Base-by-base conservation (phyloP, 2,113 vertebrate species). In the Rhinogobius similis region DNA sequence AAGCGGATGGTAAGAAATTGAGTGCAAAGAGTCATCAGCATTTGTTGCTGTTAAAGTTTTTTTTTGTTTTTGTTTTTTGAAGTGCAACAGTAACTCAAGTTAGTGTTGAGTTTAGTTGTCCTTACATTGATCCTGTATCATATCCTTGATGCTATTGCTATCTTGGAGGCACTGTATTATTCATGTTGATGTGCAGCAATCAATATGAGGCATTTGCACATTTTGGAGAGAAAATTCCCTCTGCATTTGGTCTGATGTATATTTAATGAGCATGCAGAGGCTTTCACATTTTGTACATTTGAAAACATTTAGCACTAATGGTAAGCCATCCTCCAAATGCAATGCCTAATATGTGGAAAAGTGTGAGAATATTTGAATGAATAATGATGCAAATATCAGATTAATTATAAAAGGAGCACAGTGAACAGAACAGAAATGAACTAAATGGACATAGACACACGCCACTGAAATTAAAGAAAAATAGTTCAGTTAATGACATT, bases 221-320 rank as follows among this genome's bases (percentile, higher is more conserved):
- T 58, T 55, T 58, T 5, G 26, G 24, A 13, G n/a, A 26, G 55
- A 29, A 58, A 27, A 29, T 58, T 58, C 55, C 55, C 2, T 29
- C 26, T 29, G 55, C 55, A 24, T 55, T 55, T 55, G 4, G 13
- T 29, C 13, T 58, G 26, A 58, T 58, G 26, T 29, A 20, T 58
- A 58, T 58, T 58, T 58, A 58, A 58, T 58, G 55, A 58, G 55
- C 26, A 29, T 29, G 55, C 55, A 18, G 29, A 58, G 7, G 55
- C 26, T 29, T 58, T 58, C 55, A 58, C 55, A 58, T 58, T 58
- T 58, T 58, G 55, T 58, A 58, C 14, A 58, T 58, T 29, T 58
- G 55, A 58, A 58, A 29, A 27, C 26, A 29, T 58, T 29, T 58
- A 58, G 55, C 2, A 1, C 26, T 29, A 29, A 58, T 29, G 55